Evolutionary conservation across 2,888 invertebrate genomes (phyloP), one percentile per base, ranked within the genome.

Genomic region (Caenorhabditis sulstoni): DNA sequence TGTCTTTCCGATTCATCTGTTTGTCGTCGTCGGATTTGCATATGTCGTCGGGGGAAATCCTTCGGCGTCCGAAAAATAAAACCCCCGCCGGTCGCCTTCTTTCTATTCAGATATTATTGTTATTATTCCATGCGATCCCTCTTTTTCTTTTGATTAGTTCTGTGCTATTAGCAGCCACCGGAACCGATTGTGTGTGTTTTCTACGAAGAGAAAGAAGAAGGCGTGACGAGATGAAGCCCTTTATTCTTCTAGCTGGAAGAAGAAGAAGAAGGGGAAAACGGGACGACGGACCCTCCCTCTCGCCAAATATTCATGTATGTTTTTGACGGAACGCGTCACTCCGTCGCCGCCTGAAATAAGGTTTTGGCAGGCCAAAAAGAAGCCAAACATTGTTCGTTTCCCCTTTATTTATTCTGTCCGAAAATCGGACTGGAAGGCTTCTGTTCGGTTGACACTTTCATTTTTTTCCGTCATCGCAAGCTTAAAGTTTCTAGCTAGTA

Each of bases 261-360:
- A 22, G 39, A 59, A 68, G 35, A 45, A 23, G 14, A 41, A 41
- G n/a, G n/a, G n/a, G n/a, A 67, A 58, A 41, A 45, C 7, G 14
- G 52, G 39, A 62, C 39, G n/a, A n/a, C n/a, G n/a, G n/a, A n/a
- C n/a, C n/a, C n/a, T n/a, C n/a, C 37, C 37, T 50, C 14, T 50
- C 18, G 39, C 35, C 49, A 39, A 57, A 62, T 57, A 71, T 62
- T 29, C 62, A 71, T 71, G 71, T 71, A 62, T 73, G 64, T 73
- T 65, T 74, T 74, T 74, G 65, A 66, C 74, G 55, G 74, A 74
- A 74, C 65, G 45, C 57, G 41, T 39, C 62, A 37, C 52, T 53
- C 67, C 44, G 22, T 44, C 65, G 53, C n/a, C n/a, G n/a, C 18
- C 57, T 52, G 50, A 52, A 49, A 52, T 55, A 65, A 29, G 29